Evolutionary conservation across 2,888 invertebrate genomes (phyloP).

Genomic region (Pyrocoelia pectoralis): DNA sequence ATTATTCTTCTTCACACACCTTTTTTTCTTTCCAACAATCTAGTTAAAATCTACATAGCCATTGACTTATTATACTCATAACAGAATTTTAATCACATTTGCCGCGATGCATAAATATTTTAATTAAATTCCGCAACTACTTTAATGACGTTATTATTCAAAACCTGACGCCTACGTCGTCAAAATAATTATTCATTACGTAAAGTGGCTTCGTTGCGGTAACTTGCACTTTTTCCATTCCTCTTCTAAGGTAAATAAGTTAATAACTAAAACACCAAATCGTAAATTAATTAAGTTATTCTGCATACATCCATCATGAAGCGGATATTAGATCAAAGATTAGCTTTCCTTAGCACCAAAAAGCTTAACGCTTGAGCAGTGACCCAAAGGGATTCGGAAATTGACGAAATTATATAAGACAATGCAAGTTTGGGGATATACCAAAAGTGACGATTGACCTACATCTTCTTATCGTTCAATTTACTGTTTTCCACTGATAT

Average conservation of each 20-base stretch:
- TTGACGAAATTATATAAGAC: background rate
- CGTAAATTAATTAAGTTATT: background rate
- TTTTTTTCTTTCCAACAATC: constrained; percentile 17
- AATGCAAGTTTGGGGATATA: background rate
- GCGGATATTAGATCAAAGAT: background rate
- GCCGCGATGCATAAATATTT: constrained; percentile 33
- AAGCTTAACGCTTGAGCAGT: background rate
- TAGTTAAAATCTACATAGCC: constrained; percentile 22
- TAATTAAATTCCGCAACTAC: constrained; percentile 35
- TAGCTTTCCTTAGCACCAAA: background rate
- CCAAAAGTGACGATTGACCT: too few relatives aligned
- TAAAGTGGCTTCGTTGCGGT: constrained; percentile 15
- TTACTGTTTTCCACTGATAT: too few relatives aligned
- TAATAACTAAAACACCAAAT: background rate
- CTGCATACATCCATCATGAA: background rate
- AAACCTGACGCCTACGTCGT: constrained; percentile 24
- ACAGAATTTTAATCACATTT: constrained; percentile 32
- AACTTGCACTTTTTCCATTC: constrained; percentile 16
- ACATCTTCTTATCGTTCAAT: too few relatives aligned
- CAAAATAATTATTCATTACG: constrained; percentile 29
- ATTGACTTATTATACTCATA: constrained; percentile 25
- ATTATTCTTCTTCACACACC: background rate
- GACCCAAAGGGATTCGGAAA: background rate
- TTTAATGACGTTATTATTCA: constrained; percentile 33
- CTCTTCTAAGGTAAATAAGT: constrained; percentile 9